A percentile compares a stretch with the other conserved stretches of the same genome.
phyloP scores from a whole-genome alignment of 2,888 invertebrate genomes.

The Acronicta aceris region DNA sequence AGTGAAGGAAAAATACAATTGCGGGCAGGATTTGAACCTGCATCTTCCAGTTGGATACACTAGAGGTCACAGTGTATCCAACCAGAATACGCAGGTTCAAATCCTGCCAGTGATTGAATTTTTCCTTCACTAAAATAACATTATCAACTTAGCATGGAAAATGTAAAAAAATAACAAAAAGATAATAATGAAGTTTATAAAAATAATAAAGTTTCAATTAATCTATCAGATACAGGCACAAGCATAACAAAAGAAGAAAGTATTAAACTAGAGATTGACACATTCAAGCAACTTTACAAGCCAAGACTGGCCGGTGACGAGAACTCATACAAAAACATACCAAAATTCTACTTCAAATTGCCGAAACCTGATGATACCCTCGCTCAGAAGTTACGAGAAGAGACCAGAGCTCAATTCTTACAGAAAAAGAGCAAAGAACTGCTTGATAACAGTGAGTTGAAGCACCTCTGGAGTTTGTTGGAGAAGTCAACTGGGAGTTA shows the following conservation, averaged over 20 bases:
- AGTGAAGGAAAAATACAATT: no score
- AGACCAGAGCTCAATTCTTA: constrained; percentile 95
- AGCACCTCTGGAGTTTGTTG: constrained; percentile 94
- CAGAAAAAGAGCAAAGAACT: constrained; percentile 95
- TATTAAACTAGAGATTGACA: constrained; percentile 84
- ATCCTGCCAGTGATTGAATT: no score
- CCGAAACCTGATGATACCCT: constrained; percentile 94
- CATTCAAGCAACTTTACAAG: constrained; percentile 88
- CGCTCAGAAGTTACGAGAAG: constrained; percentile 95
- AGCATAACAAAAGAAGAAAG: constrained; percentile 83
- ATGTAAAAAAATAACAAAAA: no score
- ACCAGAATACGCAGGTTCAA: no score
- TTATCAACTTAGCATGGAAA: no score
- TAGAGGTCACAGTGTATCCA: no score
- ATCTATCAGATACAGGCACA: constrained; percentile 72
- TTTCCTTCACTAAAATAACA: no score
- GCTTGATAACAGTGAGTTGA: constrained; percentile 95
- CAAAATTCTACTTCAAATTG: constrained; percentile 93
- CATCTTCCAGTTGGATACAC: no score
- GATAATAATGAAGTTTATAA: no score
- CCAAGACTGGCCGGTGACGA: constrained; percentile 82
- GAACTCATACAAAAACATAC: constrained; percentile 90
- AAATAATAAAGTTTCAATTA: no score
- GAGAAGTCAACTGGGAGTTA: constrained; percentile 95
- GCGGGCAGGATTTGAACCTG: no score